phyloP scores from a whole-genome alignment of 2,797 vertebrate genomes.

The Okamejei kenojei region DNA sequence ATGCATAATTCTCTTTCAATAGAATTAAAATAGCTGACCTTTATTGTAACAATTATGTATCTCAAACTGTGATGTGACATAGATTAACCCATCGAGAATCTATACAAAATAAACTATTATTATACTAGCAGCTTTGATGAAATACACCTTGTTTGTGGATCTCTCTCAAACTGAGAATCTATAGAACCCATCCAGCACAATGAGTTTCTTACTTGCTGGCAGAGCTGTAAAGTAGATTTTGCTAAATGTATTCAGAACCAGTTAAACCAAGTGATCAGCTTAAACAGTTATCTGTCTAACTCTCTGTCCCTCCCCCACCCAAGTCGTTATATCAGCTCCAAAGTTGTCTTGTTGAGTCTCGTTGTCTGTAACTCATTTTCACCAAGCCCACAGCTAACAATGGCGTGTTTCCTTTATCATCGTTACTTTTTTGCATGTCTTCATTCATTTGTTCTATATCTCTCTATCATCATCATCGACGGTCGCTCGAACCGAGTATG shows the following conservation, averaged over 20 bases:
- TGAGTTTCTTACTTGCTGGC: neutral
- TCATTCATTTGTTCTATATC: no score
- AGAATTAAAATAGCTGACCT: neutral
- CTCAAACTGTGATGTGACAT: neutral
- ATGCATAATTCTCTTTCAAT: neutral
- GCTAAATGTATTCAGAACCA: neutral
- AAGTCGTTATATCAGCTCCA: no score
- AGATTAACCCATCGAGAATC: neutral
- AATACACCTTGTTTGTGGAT: neutral
- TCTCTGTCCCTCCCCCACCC: no score
- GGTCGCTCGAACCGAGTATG: no score
- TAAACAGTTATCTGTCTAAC: neutral
- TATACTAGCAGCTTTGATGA: neutral
- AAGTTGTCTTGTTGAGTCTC: no score
- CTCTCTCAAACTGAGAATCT: neutral
- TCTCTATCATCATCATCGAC: no score
- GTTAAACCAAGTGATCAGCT: neutral
- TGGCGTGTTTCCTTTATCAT: no score
- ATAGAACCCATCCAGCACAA: neutral
- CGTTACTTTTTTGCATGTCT: no score
- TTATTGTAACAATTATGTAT: neutral
- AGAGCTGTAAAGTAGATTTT: neutral
- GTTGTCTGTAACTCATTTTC: no score
- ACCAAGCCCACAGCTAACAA: no score
- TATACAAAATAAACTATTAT: neutral